Percentiles rank a stretch among this genome's conserved stretches.
Conservation (phyloP, 2,797 vertebrate species). For the Buphagus erythrorhynchus region DNA sequence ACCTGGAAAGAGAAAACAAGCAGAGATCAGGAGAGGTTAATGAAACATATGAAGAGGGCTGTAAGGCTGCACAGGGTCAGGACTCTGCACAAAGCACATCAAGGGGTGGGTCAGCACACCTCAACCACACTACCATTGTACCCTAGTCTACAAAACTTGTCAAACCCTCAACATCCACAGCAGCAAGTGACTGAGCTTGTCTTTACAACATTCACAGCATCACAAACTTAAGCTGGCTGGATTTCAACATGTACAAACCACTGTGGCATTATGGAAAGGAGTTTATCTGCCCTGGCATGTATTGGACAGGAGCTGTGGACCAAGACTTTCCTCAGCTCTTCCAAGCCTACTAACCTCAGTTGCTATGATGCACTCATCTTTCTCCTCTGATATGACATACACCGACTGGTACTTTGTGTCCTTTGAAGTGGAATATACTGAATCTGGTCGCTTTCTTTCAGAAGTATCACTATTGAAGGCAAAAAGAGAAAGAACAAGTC, state of each 20-base stretch:
- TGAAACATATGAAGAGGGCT: not conserved
- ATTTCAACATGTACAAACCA: not conserved
- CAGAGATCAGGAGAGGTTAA: not conserved
- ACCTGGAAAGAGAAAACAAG: constrained; percentile 78
- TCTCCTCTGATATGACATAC: constrained; percentile 96
- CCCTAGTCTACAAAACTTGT: not conserved
- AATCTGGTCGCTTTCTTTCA: constrained; percentile 86
- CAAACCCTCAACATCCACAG: not conserved
- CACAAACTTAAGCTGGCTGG: not conserved
- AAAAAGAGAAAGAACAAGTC: constrained; percentile 6
- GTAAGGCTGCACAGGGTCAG: not conserved
- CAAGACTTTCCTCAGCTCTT: not conserved
- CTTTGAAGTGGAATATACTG: constrained; percentile 82
- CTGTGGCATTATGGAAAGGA: not conserved
- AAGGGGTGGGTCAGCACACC: not conserved
- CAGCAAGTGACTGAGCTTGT: not conserved
- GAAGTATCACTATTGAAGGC: constrained; percentile 81
- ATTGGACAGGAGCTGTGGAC: rapidly evolving
- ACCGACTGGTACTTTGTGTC: constrained; percentile 98
- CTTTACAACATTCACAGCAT: not conserved
- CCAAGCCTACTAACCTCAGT: constrained; percentile 86
- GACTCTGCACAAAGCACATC: not conserved
- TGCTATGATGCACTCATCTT: constrained; percentile 98
- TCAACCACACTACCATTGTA: not conserved
- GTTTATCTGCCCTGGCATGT: not conserved